Conservation (phyloP, 2,888 invertebrate species). For the Gari tellinella region DNA sequence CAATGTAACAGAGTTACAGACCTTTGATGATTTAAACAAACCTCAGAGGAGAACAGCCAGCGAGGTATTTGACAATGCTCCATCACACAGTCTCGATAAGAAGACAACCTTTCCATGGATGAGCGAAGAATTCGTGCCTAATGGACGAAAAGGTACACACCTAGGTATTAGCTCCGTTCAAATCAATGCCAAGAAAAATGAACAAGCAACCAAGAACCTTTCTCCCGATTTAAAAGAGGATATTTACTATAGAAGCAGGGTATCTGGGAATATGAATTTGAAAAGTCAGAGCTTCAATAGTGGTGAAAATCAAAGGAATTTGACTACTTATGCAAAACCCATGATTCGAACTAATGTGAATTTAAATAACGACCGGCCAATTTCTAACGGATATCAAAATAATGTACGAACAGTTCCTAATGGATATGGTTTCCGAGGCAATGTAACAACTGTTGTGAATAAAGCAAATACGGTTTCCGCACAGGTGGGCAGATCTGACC, state of each 20-base stretch:
- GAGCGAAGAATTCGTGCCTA: conserved; percentile 48
- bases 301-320: too few species aligned
- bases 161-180: conserved; percentile 57
- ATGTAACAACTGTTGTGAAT: background rate
- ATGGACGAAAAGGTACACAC: conserved; percentile 31
- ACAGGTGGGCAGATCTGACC: too few species aligned
- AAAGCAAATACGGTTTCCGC: background rate
- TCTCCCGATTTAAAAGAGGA: background rate
- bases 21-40: too few species aligned
- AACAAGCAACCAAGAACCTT: conserved; percentile 10
- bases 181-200: conserved; percentile 38
- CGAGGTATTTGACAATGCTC: conserved; percentile 2
- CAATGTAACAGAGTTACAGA: too few species aligned
- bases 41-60: background rate
- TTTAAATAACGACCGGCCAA: too few species aligned
- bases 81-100: background rate
- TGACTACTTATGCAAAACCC: too few species aligned
- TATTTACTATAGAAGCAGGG: too few species aligned
- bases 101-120: conserved; percentile 62
- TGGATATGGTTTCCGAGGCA: background rate
- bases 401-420: background rate
- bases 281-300: too few species aligned
- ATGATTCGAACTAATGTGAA: too few species aligned
- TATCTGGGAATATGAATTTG: too few species aligned
- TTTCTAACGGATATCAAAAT: background rate